Evolutionary conservation across 2,113 vertebrate species (phyloP).

Genomic region (Dendrocopos noguchii): DNA sequence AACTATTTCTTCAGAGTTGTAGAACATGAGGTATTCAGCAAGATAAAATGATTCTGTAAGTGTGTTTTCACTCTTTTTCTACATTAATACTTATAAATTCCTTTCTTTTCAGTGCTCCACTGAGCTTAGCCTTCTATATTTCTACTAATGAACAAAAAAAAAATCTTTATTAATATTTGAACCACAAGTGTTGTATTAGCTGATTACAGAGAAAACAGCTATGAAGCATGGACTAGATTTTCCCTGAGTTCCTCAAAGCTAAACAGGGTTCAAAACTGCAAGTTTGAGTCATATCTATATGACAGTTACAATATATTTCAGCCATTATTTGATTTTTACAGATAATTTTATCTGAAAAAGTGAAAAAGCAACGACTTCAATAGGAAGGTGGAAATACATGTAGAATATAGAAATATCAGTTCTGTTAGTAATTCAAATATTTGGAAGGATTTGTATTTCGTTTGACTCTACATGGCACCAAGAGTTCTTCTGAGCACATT

Average conservation of each 20-base stretch:
- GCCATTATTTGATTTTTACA: not conserved
- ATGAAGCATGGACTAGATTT: not conserved
- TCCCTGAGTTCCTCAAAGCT: not conserved
- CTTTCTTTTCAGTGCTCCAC: not conserved
- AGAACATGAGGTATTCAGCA: not conserved
- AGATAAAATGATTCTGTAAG: not conserved
- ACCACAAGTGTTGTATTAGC: not conserved
- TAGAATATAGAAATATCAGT: not conserved
- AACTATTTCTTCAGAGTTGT: not conserved
- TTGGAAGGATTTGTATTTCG: not conserved
- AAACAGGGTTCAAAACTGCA: not conserved
- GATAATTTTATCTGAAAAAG: not conserved
- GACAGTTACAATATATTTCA: not conserved
- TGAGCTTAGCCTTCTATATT: not conserved
- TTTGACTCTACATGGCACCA: not conserved
- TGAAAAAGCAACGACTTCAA: not conserved
- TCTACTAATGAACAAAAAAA: not conserved
- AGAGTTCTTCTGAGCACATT: constrained; percentile 2
- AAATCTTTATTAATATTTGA: not conserved
- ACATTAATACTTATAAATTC: not conserved
- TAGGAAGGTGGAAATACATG: not conserved
- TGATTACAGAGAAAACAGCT: not conserved
- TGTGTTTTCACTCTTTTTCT: not conserved
- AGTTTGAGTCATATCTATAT: not conserved
- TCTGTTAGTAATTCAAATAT: constrained; percentile 15